Evolutionary conservation across 1,140 invertebrate genomes (phyloP), one percentile per base, ranked within the genome.

Genomic region (Drosophila yakuba): DNA sequence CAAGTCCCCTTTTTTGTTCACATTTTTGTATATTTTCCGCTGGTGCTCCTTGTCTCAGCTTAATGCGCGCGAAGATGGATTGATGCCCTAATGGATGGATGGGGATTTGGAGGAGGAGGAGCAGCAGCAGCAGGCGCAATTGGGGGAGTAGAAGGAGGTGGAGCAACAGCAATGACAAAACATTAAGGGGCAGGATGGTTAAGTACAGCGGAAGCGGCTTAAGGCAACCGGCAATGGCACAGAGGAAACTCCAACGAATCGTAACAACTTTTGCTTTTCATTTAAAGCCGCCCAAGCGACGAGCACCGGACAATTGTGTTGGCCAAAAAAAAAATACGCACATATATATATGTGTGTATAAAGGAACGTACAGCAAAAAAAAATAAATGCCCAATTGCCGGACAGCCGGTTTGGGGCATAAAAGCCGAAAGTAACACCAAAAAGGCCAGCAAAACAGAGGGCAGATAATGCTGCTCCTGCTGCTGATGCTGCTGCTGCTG

Each of bases 261-360:
- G 77, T 72, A 88, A 89, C 84, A 89, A 77, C 77, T 88, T 89
- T 89, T 78, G 52, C 76, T 84, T 84, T 84, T 84, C 75, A 84
- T 84, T 89, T 80, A 77, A 80, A 67, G 60, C 66, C 78, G 74
- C 44, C 67, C 71, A 86, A 86, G 76, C 80, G 73, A 48, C 78
- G 72, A 62, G 58, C 78, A 76, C 62, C 59, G 76, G 52, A 74
- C 79, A 68, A 74, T 74, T 75, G 60, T 50, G 36, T 17, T 23
- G 71, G 45, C 54, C 66, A 63, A 76, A 61, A 48, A 50, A 50
- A 44, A 57, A 36, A 39, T 61, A 39, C 1, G 14, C 2, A 36
- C 4, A 25, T 25, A 25, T 32, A 3, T 32, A 32, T 8, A 32
- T 32, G 3, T 32, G 32, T 32, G 8, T 32, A 32, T 32, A 39